Evolutionary conservation across 2,797 vertebrate species (phyloP).

Genomic region (Tolypeutes matacus): DNA sequence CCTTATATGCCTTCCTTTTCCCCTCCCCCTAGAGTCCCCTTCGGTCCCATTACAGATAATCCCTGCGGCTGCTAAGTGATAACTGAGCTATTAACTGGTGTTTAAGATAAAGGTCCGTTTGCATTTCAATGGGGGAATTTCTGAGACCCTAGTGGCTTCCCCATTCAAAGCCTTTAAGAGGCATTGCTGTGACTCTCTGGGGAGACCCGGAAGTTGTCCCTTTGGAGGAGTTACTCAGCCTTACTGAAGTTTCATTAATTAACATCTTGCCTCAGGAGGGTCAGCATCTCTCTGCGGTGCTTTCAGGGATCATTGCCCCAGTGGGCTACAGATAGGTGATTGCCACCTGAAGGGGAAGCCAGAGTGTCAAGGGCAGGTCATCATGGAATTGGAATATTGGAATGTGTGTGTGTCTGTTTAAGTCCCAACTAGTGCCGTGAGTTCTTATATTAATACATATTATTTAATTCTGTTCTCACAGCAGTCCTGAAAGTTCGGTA

Average conservation of each 20-base stretch:
- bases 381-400: background rate
- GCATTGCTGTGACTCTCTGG: background rate
- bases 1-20: background rate
- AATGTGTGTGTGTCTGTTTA: background rate
- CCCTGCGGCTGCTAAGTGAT: background rate
- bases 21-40: background rate
- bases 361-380: background rate
- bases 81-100: background rate
- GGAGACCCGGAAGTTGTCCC: background rate
- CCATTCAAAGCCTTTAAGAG: background rate
- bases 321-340: background rate
- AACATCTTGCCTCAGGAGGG: background rate
- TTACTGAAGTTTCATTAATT: background rate
- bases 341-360: background rate
- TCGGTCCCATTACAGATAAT: background rate
- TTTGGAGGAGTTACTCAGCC: background rate
- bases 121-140: background rate
- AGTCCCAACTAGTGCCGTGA: background rate
- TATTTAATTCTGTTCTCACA: background rate
- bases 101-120: slow-evolving; percentile 12
- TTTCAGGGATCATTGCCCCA: background rate
- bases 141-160: background rate
- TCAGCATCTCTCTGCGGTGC: accelerated
- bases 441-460: background rate
- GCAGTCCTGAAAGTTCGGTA: background rate